Conservation (phyloP, 1,140 invertebrate species). For the Drosophila pectinifera region DNA sequence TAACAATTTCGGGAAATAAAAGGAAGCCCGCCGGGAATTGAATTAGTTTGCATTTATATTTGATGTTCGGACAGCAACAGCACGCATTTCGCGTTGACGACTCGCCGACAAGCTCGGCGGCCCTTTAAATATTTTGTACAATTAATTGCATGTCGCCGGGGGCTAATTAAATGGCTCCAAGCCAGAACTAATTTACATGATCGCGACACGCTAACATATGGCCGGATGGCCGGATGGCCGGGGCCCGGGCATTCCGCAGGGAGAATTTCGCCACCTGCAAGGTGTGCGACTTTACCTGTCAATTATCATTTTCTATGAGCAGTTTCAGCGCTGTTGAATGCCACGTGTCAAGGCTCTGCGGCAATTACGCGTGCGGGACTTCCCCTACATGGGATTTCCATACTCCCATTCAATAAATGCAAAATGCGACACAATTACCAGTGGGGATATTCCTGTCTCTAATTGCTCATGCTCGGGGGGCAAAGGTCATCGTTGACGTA, state of each 20-base stretch:
- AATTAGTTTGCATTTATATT: conserved; percentile 66
- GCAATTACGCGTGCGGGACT: background rate
- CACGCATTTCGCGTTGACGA: conserved; percentile 1
- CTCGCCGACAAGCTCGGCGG: conserved; percentile 3
- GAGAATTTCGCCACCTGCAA: conserved; percentile 36
- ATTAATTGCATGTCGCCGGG: conserved; percentile 23
- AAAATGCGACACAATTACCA: conserved; percentile 36
- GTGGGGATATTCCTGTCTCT: conserved; percentile 21
- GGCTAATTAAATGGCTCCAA: conserved; percentile 29
- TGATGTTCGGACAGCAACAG: conserved; percentile 19
- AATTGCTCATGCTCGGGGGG: conserved; percentile 10
- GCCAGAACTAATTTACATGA: conserved; percentile 20
- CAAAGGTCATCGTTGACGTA: conserved; percentile 38
- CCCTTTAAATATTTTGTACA: conserved; percentile 28
- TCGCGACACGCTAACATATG: conserved; percentile 33
- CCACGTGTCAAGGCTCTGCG: conserved; percentile 4
- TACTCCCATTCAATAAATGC: conserved; percentile 44
- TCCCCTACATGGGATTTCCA: background rate
- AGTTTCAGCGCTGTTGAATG: conserved; percentile 16
- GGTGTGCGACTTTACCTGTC: conserved; percentile 36
- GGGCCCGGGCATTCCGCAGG: background rate
- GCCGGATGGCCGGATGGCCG: too few species aligned
- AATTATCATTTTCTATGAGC: conserved; percentile 51
- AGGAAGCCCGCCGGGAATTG: conserved; percentile 35
- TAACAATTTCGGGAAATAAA: conserved; percentile 61